phyloP scores from a whole-genome alignment of 2,888 invertebrate genomes.

The Herminia tarsipennalis region DNA sequence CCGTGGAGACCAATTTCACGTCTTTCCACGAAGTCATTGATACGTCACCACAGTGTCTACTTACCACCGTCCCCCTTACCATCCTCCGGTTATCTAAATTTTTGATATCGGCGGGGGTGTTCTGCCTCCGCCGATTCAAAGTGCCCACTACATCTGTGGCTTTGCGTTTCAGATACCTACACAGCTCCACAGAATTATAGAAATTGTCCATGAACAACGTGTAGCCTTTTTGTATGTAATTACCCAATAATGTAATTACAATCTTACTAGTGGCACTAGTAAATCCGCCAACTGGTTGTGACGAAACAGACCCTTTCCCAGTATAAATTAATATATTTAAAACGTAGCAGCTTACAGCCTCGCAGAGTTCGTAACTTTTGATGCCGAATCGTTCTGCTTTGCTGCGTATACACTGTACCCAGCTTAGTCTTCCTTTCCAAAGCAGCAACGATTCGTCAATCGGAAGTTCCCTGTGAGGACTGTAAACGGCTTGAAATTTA shows the following conservation, averaged over 20 bases:
- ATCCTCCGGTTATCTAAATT: not conserved
- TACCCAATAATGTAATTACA: conserved; percentile 19
- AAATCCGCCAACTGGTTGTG: conserved; percentile 20
- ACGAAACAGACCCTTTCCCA: not conserved
- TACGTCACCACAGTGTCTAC: conserved; percentile 23
- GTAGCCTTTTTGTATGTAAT: conserved; percentile 19
- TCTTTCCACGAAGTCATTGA: conserved; percentile 29
- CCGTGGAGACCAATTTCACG: conserved; percentile 16
- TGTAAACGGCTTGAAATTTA: conserved; percentile 1
- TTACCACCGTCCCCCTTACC: conserved; percentile 8
- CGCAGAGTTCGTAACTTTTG: conserved; percentile 24
- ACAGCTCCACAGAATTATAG: conserved; percentile 19
- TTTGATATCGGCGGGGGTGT: conserved; percentile 2
- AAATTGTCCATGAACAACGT: conserved; percentile 30
- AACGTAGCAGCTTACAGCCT: conserved; percentile 8
- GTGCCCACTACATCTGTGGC: conserved; percentile 9
- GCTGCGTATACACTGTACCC: conserved; percentile 23
- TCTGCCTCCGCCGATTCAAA: not conserved
- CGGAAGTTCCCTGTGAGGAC: too few relatives aligned
- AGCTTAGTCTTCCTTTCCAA: conserved; percentile 27
- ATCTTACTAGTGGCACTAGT: conserved; percentile 22
- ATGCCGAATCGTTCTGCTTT: conserved; percentile 26
- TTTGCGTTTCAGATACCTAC: conserved; percentile 8
- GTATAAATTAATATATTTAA: not conserved
- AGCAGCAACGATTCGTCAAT: too few relatives aligned